Evolutionary conservation across 1,140 invertebrate genomes (phyloP).

Genomic region (Riptortus pedestris): DNA sequence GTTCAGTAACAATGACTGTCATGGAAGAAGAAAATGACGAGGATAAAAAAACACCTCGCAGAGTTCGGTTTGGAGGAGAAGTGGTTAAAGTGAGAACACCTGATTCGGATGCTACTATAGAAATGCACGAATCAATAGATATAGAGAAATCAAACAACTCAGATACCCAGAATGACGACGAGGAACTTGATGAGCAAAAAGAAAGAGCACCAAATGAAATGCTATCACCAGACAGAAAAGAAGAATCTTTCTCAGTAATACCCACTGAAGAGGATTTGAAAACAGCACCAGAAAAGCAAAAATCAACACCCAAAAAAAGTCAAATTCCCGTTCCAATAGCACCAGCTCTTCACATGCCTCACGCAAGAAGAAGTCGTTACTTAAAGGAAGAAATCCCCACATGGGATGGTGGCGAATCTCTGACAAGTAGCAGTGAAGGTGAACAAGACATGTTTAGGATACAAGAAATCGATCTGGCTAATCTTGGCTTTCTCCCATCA

Average conservation of each 20-base stretch:
- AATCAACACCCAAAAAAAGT: slow-evolving; percentile 20
- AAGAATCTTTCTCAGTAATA: slow-evolving; percentile 13
- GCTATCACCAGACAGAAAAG: background rate
- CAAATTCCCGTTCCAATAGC: slow-evolving; percentile 33
- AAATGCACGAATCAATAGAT: slow-evolving; percentile 15
- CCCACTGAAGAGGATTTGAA: background rate
- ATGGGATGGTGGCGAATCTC: slow-evolving; percentile 32
- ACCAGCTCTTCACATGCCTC: slow-evolving; percentile 30
- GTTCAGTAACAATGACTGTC: slow-evolving; percentile 1
- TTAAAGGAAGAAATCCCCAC: slow-evolving; percentile 26
- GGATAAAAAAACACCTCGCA: slow-evolving; percentile 42
- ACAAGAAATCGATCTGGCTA: slow-evolving; percentile 6
- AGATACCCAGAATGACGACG: background rate
- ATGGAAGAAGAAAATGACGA: slow-evolving; percentile 37
- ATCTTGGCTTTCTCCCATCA: slow-evolving; percentile 17
- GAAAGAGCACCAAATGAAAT: background rate
- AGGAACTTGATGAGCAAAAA: slow-evolving; percentile 9
- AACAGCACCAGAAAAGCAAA: background rate
- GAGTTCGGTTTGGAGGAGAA: slow-evolving; percentile 72
- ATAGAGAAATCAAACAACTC: slow-evolving; percentile 2
- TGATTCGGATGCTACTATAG: slow-evolving; percentile 52
- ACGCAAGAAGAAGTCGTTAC: slow-evolving; percentile 22
- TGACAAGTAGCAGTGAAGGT: slow-evolving; percentile 32
- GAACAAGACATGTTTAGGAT: slow-evolving; percentile 24
- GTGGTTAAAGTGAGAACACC: slow-evolving; percentile 70